Percentiles rank a stretch among this genome's conserved stretches.
Evolutionary conservation across 2,888 invertebrate genomes (phyloP).

Genomic region (Mesorhabditis belari): DNA sequence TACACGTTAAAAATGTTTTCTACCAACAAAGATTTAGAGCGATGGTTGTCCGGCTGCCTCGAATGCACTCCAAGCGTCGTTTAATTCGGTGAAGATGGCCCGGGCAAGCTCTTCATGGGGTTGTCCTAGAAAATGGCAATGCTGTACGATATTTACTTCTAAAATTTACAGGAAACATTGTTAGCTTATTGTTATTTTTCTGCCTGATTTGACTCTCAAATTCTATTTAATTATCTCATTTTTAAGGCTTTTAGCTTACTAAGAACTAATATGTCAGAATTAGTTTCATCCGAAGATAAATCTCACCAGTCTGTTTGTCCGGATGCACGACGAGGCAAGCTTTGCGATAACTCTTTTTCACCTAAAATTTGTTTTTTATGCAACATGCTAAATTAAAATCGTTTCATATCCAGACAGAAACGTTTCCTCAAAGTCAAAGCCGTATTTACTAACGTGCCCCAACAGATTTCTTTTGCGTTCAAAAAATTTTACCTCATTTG

Average conservation of each 20-base stretch:
- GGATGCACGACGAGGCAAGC: conserved; percentile 96
- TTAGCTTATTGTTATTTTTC: too few species aligned
- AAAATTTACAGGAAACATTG: too few species aligned
- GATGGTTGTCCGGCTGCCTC: not conserved
- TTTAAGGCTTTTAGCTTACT: too few species aligned
- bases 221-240: too few species aligned
- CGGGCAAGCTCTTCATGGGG: conserved; percentile 86
- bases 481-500: conserved; percentile 69
- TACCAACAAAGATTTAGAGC: too few species aligned
- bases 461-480: conserved; percentile 2
- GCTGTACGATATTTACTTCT: too few species aligned
- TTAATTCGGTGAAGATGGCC: conserved; percentile 94
- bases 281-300: not conserved
- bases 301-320: conserved; percentile 66
- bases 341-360: conserved; percentile 87
- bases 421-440: not conserved
- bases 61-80: conserved; percentile 72
- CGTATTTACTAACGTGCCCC: too few species aligned
- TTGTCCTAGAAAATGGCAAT: too few species aligned
- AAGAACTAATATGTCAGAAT: too few species aligned
- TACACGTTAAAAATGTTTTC: too few species aligned
- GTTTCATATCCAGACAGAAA: not conserved
- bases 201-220: too few species aligned
- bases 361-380: conserved; percentile 62
- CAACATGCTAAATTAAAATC: not conserved